A percentile compares a stretch with the other conserved stretches of the same genome.
phyloP scores from a whole-genome alignment of 1,140 invertebrate species.

The Berghia stephanieae region DNA sequence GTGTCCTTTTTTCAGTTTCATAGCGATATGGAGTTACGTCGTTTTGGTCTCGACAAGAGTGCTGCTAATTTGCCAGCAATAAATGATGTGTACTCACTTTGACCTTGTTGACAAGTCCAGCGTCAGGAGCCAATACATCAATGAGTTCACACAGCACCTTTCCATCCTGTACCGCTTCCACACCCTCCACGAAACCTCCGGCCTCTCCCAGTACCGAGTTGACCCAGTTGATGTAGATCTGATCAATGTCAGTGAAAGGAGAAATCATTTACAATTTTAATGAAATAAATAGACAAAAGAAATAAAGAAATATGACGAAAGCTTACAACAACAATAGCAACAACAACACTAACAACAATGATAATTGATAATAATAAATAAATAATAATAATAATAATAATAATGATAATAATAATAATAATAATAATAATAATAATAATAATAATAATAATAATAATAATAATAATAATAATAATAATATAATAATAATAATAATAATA shows the following conservation, averaged over 20 bases:
- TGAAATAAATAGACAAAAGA: background rate
- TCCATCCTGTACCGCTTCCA: conserved; percentile 48
- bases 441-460: background rate
- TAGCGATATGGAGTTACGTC: background rate
- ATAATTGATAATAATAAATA: background rate
- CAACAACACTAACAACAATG: background rate
- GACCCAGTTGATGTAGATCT: conserved; percentile 57
- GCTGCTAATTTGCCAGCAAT: too few species aligned
- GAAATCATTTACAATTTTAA: too few species aligned
- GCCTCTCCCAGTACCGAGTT: conserved; percentile 53
- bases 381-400: conserved; percentile 4
- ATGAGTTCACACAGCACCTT: conserved; percentile 53
- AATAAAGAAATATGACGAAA: background rate
- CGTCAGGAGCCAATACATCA: conserved; percentile 44
- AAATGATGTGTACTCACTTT: conserved; percentile 36
- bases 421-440: conserved; percentile 4
- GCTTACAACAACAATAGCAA: background rate
- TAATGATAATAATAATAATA: too few species aligned
- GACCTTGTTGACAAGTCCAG: conserved; percentile 41
- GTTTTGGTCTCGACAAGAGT: too few species aligned
- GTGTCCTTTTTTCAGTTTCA: background rate
- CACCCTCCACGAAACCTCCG: conserved; percentile 35
- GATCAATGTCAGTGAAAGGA: conserved; percentile 28
- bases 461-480: background rate
- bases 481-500: too few species aligned